A percentile compares a stretch with the other conserved stretches of the same genome.
Conservation (phyloP, 2,113 vertebrate genomes). For the Nipponia nippon region DNA sequence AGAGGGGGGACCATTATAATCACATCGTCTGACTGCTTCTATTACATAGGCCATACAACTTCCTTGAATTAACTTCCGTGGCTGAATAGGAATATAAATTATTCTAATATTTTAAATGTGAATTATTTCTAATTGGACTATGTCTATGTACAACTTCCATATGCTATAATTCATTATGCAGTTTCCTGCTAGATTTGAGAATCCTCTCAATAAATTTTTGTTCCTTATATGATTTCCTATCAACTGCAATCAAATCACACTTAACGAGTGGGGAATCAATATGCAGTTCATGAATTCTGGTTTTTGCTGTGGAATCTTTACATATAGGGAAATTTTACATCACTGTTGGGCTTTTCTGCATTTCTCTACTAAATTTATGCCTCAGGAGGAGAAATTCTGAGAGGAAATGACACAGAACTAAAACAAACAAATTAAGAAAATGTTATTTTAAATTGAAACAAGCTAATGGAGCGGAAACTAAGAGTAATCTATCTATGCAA, state of each 20-base stretch:
- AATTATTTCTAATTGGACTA: not conserved
- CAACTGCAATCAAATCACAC: not conserved
- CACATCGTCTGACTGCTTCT: not conserved
- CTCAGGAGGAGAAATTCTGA: not conserved
- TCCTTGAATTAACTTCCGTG: not conserved
- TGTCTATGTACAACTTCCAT: not conserved
- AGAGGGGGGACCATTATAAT: not conserved
- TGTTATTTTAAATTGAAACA: not conserved
- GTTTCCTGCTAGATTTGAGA: not conserved
- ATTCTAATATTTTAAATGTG: not conserved
- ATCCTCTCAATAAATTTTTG: not conserved
- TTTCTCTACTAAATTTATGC: not conserved
- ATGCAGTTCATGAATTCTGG: not conserved
- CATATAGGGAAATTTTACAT: not conserved
- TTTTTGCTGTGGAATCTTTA: not conserved
- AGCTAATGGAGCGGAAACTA: not conserved
- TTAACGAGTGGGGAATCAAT: accelerated
- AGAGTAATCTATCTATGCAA: not conserved
- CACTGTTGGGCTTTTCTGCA: not conserved
- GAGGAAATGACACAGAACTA: not conserved
- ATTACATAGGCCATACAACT: not conserved
- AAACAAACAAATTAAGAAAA: not conserved
- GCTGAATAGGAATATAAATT: not conserved
- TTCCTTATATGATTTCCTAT: not conserved
- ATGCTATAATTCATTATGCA: not conserved